These are phyloP conservation scores for Alligator sinensis DNA, from an alignment of 2,113 vertebrate genomes.

Conservation along the genomic window DNA sequence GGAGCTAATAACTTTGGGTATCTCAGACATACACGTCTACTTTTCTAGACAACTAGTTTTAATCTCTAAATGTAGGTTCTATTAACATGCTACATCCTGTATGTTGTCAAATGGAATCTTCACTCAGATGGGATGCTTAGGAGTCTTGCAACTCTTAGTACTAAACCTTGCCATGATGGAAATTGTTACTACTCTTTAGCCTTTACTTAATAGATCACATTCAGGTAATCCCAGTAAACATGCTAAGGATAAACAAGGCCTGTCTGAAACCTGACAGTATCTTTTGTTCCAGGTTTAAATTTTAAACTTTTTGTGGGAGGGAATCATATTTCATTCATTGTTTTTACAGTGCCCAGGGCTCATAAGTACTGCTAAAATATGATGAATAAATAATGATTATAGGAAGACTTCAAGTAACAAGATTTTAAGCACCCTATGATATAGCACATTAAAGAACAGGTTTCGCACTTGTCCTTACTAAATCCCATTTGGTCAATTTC, in stretches of 20 bases:
- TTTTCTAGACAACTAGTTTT: constrained; percentile 57
- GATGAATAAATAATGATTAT: neutral
- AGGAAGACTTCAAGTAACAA: neutral
- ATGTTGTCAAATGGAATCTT: constrained; percentile 25
- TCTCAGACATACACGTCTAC: constrained; percentile 20
- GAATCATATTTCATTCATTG: neutral
- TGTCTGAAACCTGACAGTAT: neutral
- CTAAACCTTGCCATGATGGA: neutral
- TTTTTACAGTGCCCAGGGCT: neutral
- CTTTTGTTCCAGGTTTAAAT: neutral
- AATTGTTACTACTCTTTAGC: neutral
- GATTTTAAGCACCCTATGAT: neutral
- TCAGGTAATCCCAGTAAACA: neutral
- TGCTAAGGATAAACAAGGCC: neutral
- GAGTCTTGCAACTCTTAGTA: neutral
- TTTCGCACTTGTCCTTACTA: neutral
- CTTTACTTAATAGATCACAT: neutral
- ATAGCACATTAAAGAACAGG: neutral
- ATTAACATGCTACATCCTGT: neutral
- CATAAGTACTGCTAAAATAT: neutral
- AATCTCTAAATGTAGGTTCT: constrained; percentile 10
- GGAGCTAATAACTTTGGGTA: constrained; percentile 44
- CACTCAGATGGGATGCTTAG: neutral
- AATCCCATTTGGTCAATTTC: too few relatives aligned
- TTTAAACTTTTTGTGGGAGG: neutral